A percentile compares a stretch with the other conserved stretches of the same genome.
phyloP scores from a whole-genome alignment of 2,113 vertebrate genomes.

The Vidua macroura region DNA sequence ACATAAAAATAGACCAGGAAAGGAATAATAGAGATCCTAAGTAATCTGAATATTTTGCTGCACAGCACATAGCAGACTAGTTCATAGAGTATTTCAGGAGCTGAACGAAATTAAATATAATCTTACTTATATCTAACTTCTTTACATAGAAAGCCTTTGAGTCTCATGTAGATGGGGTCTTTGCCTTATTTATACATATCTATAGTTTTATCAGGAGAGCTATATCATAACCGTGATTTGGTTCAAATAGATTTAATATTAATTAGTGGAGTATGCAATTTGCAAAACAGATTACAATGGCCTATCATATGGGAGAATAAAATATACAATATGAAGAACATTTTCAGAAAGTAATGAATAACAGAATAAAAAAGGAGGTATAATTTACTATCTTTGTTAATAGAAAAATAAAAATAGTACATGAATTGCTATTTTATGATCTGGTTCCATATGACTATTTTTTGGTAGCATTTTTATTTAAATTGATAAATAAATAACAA shows the following conservation, averaged over 20 bases:
- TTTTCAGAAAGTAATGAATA: neutral
- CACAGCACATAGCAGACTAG: neutral
- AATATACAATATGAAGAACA: neutral
- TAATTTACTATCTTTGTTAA: neutral
- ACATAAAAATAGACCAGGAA: constrained; percentile 60
- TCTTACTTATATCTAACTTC: neutral
- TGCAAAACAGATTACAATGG: neutral
- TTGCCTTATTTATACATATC: neutral
- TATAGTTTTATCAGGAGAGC: neutral
- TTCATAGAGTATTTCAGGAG: neutral
- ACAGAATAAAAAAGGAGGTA: neutral
- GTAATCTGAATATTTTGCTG: constrained; percentile 50
- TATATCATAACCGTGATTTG: neutral
- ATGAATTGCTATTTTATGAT: neutral
- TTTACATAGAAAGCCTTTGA: neutral
- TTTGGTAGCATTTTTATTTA: neutral
- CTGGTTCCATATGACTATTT: neutral
- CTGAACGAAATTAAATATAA: neutral
- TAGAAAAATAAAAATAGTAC: neutral
- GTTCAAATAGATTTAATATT: neutral
- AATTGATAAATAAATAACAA: neutral
- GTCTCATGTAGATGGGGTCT: neutral
- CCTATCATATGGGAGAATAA: neutral
- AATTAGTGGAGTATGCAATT: neutral
- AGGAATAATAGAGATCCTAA: constrained; percentile 41